Evolutionary conservation across 2,113 vertebrate species (phyloP).

Genomic region (Vulpes lagopus): DNA sequence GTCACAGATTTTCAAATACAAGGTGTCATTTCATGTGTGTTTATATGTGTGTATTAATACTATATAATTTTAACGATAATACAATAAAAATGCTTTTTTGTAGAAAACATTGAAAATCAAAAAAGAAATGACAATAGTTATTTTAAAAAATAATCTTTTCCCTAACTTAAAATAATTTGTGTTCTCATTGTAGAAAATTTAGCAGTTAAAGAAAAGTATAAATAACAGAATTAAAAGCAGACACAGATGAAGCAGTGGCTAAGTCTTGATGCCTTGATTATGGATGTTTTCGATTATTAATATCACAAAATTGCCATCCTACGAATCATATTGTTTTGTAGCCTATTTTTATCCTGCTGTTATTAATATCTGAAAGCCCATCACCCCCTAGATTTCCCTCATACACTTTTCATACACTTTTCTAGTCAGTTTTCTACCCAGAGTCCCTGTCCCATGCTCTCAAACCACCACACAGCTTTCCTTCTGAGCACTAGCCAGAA

Average conservation of each 20-base stretch:
- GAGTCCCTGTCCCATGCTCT: background rate
- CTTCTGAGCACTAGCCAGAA: background rate
- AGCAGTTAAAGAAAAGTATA: constrained; percentile 17
- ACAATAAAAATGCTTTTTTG: background rate
- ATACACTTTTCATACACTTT: rapidly evolving
- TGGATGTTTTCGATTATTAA: background rate
- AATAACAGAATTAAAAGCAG: constrained; percentile 51
- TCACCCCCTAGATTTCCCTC: background rate
- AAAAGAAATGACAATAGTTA: background rate
- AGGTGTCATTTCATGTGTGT: background rate
- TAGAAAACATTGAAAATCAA: background rate
- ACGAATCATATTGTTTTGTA: background rate
- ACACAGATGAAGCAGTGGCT: background rate
- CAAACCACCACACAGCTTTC: background rate
- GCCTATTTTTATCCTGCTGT: background rate
- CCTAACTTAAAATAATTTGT: background rate
- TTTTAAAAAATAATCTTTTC: background rate
- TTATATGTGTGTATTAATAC: background rate
- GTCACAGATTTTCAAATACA: constrained; percentile 18
- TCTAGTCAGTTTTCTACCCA: background rate
- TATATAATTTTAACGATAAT: background rate
- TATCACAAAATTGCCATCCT: background rate
- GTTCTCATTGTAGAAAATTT: constrained; percentile 19
- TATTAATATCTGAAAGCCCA: background rate
- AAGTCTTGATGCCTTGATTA: background rate